These are phyloP conservation scores for Channallabes apus DNA, from an alignment of 2,797 vertebrate species.

Conservation along the genomic window DNA sequence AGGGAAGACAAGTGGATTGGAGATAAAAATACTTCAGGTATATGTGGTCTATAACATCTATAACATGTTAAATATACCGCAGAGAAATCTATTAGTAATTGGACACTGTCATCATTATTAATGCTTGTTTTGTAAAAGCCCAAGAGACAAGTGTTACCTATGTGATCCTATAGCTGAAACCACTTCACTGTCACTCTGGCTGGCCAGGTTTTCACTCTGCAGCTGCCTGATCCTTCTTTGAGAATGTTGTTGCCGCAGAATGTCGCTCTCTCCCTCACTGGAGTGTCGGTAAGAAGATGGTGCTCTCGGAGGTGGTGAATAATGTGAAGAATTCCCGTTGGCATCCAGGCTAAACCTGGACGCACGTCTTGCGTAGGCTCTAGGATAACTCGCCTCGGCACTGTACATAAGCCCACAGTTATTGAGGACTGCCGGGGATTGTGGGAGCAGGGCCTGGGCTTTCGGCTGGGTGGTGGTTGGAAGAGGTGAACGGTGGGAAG, in stretches of 20 bases:
- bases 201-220: constrained; percentile 60
- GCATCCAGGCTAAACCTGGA: constrained; percentile 66
- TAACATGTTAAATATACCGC: not conserved
- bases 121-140: not conserved
- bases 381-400: constrained; percentile 59
- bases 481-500: constrained; percentile 53
- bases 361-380: constrained; percentile 47
- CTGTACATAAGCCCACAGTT: constrained; percentile 33
- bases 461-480: constrained; percentile 58
- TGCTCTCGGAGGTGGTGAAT: constrained; percentile 58
- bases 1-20: not conserved
- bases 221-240: constrained; percentile 50
- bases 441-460: constrained; percentile 62
- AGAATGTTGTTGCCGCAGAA: constrained; percentile 40
- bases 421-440: constrained; percentile 67
- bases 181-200: constrained; percentile 72
- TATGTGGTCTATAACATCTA: not conserved
- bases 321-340: constrained; percentile 66
- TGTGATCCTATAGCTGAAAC: constrained; percentile 64
- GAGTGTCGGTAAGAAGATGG: constrained; percentile 58
- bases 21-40: not conserved
- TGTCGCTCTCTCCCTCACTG: constrained; percentile 62
- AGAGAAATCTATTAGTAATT: not conserved
- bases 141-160: constrained; percentile 59
- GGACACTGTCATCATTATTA: not conserved